Percentiles rank a stretch among this genome's conserved stretches.
These are phyloP conservation scores for Eumerus sabulonum DNA, from an alignment of 2,888 invertebrate species.

Conservation along the genomic window DNA sequence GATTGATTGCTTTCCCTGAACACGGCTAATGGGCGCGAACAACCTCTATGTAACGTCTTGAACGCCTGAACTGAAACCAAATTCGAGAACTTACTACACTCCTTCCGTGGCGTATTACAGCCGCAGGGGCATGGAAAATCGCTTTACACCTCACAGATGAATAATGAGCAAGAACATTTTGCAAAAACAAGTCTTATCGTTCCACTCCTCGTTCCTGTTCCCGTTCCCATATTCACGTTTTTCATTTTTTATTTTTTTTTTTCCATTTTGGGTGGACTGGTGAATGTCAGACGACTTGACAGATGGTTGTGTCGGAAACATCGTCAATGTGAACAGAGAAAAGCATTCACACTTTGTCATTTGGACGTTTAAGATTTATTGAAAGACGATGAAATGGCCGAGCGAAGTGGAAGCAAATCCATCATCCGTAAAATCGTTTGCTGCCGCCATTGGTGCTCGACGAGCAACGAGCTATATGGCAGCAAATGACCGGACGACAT, in stretches of 20 bases:
- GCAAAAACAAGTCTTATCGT: slow-evolving; percentile 27
- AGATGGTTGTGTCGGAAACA: slow-evolving; percentile 63
- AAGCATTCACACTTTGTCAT: slow-evolving; percentile 66
- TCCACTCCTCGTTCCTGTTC: slow-evolving; percentile 6
- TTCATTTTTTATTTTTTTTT: too few species aligned
- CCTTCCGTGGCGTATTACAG: slow-evolving; percentile 15
- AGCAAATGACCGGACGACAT: slow-evolving; percentile 24
- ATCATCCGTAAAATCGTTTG: slow-evolving; percentile 35
- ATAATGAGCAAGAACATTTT: slow-evolving; percentile 53
- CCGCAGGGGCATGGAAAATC: slow-evolving; percentile 28
- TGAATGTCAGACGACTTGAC: slow-evolving; percentile 50
- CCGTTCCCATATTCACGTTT: too few species aligned
- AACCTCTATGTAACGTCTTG: background rate
- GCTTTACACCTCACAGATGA: slow-evolving; percentile 45
- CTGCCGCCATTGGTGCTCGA: slow-evolving; percentile 1
- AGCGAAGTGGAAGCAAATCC: slow-evolving; percentile 51
- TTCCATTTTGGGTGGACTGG: slow-evolving; percentile 37
- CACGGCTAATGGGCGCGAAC: slow-evolving; percentile 24
- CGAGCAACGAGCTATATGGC: background rate
- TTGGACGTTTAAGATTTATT: slow-evolving; percentile 63
- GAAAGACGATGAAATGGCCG: slow-evolving; percentile 65
- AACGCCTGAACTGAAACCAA: background rate
- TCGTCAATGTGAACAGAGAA: slow-evolving; percentile 43
- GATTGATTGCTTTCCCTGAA: slow-evolving; percentile 49
- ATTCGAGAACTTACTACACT: background rate